Evolutionary conservation across 53 echinoderm and acorn worm genomes (phyloP).

Genomic region (Luidia sarsii): DNA sequence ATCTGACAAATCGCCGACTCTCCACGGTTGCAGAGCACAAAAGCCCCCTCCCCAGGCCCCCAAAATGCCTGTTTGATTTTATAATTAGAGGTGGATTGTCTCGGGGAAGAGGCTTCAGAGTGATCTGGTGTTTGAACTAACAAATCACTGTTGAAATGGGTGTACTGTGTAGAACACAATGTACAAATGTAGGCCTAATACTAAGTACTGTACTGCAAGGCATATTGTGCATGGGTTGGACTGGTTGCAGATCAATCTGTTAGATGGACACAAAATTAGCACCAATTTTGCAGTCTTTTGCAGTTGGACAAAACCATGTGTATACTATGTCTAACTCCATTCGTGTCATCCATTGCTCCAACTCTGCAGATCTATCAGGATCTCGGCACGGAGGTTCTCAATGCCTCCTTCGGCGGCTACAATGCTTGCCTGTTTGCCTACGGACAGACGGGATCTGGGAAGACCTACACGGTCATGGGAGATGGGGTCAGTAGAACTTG

Average conservation of each 20-base stretch:
- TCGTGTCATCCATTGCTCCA: too few species aligned
- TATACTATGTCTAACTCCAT: background rate
- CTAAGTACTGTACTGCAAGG: too few species aligned
- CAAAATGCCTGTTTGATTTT: slow-evolving; percentile 16
- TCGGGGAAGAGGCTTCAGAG: background rate
- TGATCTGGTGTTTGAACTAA: slow-evolving; percentile 5
- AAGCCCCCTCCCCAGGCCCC: background rate
- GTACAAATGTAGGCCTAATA: too few species aligned
- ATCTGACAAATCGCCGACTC: background rate
- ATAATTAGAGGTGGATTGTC: slow-evolving; percentile 15
- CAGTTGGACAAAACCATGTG: background rate
- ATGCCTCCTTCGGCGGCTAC: slow-evolving; percentile 93
- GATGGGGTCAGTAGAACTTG: slow-evolving; percentile 73
- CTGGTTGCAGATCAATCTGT: too few species aligned
- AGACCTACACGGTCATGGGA: slow-evolving; percentile 96
- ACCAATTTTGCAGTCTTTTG: too few species aligned
- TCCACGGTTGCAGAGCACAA: background rate
- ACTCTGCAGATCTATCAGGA: slow-evolving; percentile 83
- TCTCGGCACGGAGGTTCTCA: slow-evolving; percentile 86
- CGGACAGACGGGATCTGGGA: slow-evolving; percentile 95
- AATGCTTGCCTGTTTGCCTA: slow-evolving; percentile 97
- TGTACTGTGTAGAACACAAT: too few species aligned
- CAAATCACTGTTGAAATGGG: background rate
- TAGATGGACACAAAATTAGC: too few species aligned
- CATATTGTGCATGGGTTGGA: too few species aligned